phyloP scores from a whole-genome alignment of 2,113 vertebrate species.

The Cinclus mexicanus region DNA sequence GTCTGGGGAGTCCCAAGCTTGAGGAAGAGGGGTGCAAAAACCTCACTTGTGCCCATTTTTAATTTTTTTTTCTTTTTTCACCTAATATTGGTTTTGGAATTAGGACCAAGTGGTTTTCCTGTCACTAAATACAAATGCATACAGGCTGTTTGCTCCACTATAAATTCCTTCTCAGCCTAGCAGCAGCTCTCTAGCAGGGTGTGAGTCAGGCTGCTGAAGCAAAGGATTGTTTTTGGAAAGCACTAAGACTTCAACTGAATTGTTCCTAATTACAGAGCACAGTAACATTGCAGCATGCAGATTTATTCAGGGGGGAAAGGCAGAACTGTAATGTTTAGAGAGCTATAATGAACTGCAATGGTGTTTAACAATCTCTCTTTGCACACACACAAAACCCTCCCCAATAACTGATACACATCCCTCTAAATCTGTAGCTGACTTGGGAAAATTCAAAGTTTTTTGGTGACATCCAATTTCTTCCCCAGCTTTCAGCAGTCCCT shows the following conservation, averaged over 20 bases:
- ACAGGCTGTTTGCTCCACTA: background rate
- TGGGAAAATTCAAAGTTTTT: background rate
- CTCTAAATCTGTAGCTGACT: background rate
- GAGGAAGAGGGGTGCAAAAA: background rate
- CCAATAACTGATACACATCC: accelerated
- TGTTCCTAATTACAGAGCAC: background rate
- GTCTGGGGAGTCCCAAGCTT: background rate
- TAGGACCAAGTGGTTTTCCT: background rate
- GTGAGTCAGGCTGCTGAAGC: background rate
- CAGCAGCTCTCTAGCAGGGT: background rate
- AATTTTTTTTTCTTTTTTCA: background rate
- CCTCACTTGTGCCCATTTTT: background rate
- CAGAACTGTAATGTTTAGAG: background rate
- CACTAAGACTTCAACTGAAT: background rate
- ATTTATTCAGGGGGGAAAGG: background rate
- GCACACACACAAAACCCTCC: background rate
- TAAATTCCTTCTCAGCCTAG: background rate
- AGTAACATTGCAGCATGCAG: background rate
- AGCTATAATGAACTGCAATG: background rate
- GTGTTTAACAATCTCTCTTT: background rate
- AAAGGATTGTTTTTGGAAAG: background rate
- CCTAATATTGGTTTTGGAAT: background rate
- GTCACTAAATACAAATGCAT: background rate
- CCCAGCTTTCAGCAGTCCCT: background rate
- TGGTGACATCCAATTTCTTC: background rate